Percentiles rank a stretch among this genome's conserved stretches.
phyloP scores from a whole-genome alignment of 2,888 invertebrate species.

The Lycia hirtaria region DNA sequence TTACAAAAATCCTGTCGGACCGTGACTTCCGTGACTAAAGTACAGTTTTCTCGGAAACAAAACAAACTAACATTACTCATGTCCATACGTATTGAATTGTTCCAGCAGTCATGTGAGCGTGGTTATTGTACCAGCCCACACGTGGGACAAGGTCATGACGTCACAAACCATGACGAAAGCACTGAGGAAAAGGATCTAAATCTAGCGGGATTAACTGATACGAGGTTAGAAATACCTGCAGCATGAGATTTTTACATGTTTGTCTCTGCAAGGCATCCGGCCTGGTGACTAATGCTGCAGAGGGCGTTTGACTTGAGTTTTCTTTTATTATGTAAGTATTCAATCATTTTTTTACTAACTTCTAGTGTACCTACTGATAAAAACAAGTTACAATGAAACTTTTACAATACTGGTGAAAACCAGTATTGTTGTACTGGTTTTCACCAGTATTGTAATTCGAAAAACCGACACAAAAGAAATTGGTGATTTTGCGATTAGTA shows the following conservation, averaged over 20 bases:
- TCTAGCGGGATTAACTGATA: conserved; percentile 12
- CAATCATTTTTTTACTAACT: no score
- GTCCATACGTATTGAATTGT: conserved; percentile 10
- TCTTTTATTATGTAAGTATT: no score
- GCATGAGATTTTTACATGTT: background rate
- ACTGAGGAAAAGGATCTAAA: conserved; percentile 4
- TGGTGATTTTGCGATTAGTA: no score
- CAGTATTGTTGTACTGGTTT: no score
- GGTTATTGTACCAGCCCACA: conserved; percentile 22
- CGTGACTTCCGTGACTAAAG: conserved; percentile 1
- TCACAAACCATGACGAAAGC: conserved; percentile 20
- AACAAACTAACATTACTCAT: conserved; percentile 18
- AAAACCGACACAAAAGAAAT: no score
- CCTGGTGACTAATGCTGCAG: conserved; percentile 6
- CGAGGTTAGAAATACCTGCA: background rate
- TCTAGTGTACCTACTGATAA: no score
- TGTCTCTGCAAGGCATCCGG: conserved; percentile 7
- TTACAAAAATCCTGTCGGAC: background rate
- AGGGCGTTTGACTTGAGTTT: no score
- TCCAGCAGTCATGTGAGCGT: conserved; percentile 22
- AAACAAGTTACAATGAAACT: no score
- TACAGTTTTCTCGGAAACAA: background rate
- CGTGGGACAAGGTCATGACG: conserved; percentile 22
- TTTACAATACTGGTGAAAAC: no score
- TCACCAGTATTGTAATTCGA: no score